These are phyloP conservation scores for Acipenser ruthenus DNA, from an alignment of 2,797 vertebrate genomes.

Conservation along the genomic window DNA sequence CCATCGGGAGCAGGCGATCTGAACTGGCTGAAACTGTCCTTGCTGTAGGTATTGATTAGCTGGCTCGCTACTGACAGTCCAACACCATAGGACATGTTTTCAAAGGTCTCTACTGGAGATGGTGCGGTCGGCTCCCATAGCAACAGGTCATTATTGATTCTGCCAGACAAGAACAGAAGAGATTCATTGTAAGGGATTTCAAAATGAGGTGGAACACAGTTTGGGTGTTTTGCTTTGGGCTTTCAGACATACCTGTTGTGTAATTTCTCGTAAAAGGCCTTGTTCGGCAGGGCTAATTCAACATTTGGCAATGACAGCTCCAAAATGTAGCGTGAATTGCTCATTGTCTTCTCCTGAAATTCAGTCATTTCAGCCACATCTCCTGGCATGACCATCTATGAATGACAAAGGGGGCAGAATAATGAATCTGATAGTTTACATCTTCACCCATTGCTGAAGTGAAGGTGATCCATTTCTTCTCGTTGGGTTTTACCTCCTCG, in stretches of 20 bases:
- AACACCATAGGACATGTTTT: constrained; percentile 86
- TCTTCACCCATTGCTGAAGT: not conserved
- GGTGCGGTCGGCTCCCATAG: constrained; percentile 97
- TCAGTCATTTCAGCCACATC: constrained; percentile 88
- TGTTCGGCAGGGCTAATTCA: constrained; percentile 77
- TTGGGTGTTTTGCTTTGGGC: not conserved
- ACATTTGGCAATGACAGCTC: constrained; percentile 83
- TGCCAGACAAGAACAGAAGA: constrained; percentile 34
- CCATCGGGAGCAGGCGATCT: constrained; percentile 82
- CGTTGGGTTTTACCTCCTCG: constrained; percentile 73
- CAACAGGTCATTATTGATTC: constrained; percentile 93
- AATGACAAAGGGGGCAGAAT: constrained; percentile 18
- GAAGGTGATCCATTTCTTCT: too few species aligned
- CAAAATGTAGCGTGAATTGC: constrained; percentile 85
- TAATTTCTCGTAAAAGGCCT: constrained; percentile 92
- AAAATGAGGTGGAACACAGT: not conserved
- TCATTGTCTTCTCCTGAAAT: constrained; percentile 95
- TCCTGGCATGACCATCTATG: constrained; percentile 95
- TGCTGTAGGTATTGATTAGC: constrained; percentile 87
- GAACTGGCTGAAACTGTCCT: constrained; percentile 87
- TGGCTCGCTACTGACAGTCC: constrained; percentile 96
- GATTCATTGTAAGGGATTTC: not conserved
- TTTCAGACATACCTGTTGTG: constrained; percentile 77
- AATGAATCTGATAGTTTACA: not conserved
- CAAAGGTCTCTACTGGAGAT: constrained; percentile 92